phyloP scores from a whole-genome alignment of 2,888 invertebrate species.

The Metacarcinus magister region DNA sequence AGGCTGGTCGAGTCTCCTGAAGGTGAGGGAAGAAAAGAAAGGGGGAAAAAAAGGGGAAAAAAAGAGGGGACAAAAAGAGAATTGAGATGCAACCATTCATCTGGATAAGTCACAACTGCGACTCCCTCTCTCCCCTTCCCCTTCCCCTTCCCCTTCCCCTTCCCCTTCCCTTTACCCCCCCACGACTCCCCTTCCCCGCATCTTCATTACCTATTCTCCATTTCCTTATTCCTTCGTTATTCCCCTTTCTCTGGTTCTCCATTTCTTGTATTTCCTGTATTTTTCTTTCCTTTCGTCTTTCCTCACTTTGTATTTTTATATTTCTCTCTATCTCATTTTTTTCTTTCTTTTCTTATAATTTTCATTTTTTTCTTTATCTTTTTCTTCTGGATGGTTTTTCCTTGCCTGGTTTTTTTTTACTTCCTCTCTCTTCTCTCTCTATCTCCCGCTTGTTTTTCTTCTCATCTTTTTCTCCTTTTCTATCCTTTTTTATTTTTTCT shows the following conservation, averaged over 20 bases:
- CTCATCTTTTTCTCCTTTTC: neutral
- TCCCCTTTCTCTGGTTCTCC: no score
- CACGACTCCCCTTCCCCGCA: neutral
- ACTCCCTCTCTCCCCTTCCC: neutral
- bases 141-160: neutral
- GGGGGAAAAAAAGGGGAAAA: neutral
- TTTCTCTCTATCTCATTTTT: neutral
- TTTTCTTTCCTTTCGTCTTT: no score
- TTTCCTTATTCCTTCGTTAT: neutral
- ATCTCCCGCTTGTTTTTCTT: no score
- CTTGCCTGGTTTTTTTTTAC: no score
- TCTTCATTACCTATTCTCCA: neutral
- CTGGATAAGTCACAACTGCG: constrained; percentile 67
- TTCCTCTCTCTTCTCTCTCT: no score
- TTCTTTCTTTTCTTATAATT: neutral
- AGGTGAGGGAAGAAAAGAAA: neutral
- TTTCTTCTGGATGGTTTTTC: no score
- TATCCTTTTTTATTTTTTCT: neutral
- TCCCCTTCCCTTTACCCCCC: no score
- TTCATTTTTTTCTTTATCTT: no score
- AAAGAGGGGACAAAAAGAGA: constrained; percentile 56
- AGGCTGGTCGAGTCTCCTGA: neutral
- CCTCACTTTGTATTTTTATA: no score
- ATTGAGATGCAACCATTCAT: constrained; percentile 73
- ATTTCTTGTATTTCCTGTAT: no score